Conservation (phyloP, 2,797 vertebrate genomes). For the Pipistrellus nathusii region DNA sequence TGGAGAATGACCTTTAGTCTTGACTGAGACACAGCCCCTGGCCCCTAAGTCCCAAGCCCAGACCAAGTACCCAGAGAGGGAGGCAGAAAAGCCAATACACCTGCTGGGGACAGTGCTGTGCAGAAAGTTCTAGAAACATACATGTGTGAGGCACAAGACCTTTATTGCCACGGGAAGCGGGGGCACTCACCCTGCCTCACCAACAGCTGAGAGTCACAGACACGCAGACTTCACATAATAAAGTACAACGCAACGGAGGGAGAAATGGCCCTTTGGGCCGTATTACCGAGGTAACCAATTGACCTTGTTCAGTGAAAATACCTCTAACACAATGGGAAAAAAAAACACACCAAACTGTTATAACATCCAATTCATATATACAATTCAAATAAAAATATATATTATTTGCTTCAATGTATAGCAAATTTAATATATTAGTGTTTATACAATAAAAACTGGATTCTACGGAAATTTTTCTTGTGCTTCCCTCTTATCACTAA, state of each 20-base stretch:
- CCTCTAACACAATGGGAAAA: conserved; percentile 77
- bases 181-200: conserved; percentile 69
- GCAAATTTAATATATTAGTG: conserved; percentile 99
- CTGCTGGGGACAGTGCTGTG: background rate
- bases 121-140: conserved; percentile 57
- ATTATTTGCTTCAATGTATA: conserved; percentile 97
- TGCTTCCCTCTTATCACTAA: conserved; percentile 80
- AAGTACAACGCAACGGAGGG: conserved; percentile 66
- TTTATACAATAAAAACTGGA: conserved; percentile 93
- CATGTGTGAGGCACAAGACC: conserved; percentile 72
- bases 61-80: background rate
- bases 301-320: conserved; percentile 81
- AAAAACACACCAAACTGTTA: conserved; percentile 60
- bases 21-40: background rate
- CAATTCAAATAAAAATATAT: conserved; percentile 89
- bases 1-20: background rate
- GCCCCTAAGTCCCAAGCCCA: background rate
- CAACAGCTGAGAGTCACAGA: conserved; percentile 75
- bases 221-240: conserved; percentile 69
- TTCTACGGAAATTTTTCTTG: conserved; percentile 84
- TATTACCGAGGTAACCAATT: conserved; percentile 82
- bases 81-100: background rate
- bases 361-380: conserved; percentile 86
- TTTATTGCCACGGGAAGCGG: conserved; percentile 82
- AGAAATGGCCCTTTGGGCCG: conserved; percentile 73